phyloP scores from a whole-genome alignment of 2,888 invertebrate species.

The Phymatocera aterrima region DNA sequence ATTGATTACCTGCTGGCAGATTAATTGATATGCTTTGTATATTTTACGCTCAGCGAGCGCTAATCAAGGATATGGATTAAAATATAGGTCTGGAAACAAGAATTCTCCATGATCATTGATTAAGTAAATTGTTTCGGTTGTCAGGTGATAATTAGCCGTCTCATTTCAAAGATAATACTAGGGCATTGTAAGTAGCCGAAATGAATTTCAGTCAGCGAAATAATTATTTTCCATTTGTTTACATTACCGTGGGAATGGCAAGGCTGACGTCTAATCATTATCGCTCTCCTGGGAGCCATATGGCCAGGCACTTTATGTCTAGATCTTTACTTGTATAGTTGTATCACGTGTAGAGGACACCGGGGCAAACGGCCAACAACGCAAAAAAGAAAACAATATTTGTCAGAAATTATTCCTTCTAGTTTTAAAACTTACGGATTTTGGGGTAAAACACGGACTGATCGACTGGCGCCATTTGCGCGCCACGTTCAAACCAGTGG shows the following conservation, averaged over 20 bases:
- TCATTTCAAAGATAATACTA: not conserved
- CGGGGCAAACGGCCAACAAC: too few relatives aligned
- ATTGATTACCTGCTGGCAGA: not conserved
- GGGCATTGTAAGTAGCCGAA: not conserved
- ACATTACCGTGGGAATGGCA: not conserved
- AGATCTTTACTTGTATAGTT: not conserved
- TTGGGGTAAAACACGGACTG: too few relatives aligned
- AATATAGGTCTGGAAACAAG: not conserved
- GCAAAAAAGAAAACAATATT: too few relatives aligned
- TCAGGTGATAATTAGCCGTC: constrained; percentile 28
- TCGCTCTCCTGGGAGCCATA: not conserved
- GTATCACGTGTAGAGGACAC: too few relatives aligned
- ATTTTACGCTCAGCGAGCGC: not conserved
- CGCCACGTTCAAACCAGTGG: too few relatives aligned
- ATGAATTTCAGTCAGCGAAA: constrained; percentile 3
- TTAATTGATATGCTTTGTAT: not conserved
- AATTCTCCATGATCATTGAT: constrained; percentile 29
- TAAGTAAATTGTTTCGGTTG: constrained; percentile 15
- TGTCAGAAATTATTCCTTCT: too few relatives aligned
- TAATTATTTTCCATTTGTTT: constrained; percentile 29
- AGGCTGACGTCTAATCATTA: not conserved
- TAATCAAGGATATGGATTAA: constrained; percentile 8
- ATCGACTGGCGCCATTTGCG: too few relatives aligned
- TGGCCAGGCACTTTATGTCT: not conserved
- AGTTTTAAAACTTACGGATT: too few relatives aligned